phyloP scores from a whole-genome alignment of 2,888 invertebrate species.

The Molanna angustata region DNA sequence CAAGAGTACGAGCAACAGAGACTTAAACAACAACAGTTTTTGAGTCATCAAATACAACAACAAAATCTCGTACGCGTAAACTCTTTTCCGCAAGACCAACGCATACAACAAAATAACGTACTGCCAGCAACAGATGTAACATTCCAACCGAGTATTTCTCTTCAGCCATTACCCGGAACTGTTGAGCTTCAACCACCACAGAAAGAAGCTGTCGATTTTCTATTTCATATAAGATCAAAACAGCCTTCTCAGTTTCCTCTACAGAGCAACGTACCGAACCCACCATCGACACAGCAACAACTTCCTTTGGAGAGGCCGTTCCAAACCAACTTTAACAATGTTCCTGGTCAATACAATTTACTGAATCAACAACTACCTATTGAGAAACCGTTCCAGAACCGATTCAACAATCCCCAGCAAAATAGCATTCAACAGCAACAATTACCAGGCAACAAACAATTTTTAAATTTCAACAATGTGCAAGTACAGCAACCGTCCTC shows the following conservation, averaged over 20 bases:
- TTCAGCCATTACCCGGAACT: slow-evolving; percentile 41
- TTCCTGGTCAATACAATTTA: slow-evolving; percentile 35
- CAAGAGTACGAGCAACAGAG: slow-evolving; percentile 40
- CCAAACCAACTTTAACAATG: slow-evolving; percentile 37
- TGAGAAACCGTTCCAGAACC: slow-evolving; percentile 35
- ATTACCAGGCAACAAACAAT: slow-evolving; percentile 37
- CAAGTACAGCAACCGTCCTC: slow-evolving; percentile 37
- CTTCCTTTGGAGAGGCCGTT: slow-evolving; percentile 37
- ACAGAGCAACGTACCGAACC: slow-evolving; percentile 35
- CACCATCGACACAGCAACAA: slow-evolving; percentile 38
- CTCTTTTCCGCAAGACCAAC: slow-evolving; percentile 28
- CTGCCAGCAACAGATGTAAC: slow-evolving; percentile 31
- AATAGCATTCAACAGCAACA: slow-evolving; percentile 40
- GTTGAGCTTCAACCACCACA: slow-evolving; percentile 56
- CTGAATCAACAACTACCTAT: slow-evolving; percentile 43
- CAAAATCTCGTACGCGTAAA: slow-evolving; percentile 34
- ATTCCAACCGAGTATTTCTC: slow-evolving; percentile 53
- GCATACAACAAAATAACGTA: slow-evolving; percentile 35
- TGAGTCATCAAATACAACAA: slow-evolving; percentile 42
- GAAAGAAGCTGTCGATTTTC: slow-evolving; percentile 56
- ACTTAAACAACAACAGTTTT: slow-evolving; percentile 34
- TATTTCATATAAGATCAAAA: slow-evolving; percentile 49
- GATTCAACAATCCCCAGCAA: slow-evolving; percentile 40
- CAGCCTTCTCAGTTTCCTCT: slow-evolving; percentile 46
- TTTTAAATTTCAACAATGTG: slow-evolving; percentile 39